Evolutionary conservation across 64 coral and sea anemone genomes (phyloP), one percentile per base, ranked within the genome.

Genomic region (Porites lutea): DNA sequence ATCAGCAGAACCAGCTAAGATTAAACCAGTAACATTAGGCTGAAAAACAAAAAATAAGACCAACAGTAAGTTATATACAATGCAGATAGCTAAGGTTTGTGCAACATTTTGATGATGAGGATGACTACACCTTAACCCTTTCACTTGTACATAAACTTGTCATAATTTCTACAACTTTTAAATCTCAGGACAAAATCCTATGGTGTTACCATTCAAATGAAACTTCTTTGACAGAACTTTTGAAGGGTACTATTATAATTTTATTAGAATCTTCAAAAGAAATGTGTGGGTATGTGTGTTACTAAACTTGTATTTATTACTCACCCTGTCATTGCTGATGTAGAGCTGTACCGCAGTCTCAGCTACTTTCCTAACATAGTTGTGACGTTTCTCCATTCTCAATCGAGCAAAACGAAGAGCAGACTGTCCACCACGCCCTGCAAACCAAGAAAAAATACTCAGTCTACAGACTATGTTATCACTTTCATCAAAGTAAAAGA

Each of bases 381-480:
- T 98, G 86, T 98, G 97, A 53, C 97, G 91, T 77, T 98, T 98
- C 46, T 98, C 97, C 97, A 98, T 96, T 83, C 97, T 74, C 52
- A 98, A 69, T 83, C 97, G 94, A 82, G 97, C 97, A 93, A 98
- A 98, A 96, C 97, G 97, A 14, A 98, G 77, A 48, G 97, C 97
- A 61, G 97, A 98, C 88, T 98, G 97, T 68, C 97, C 97, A 66
- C 97, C 97, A 93, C 97, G 97, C 10, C 97, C 96, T 98, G 6
- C 9, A 88, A 16, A 58, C 51, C 8, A 80, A 80, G 22, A 60
- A 44, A 13, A 59, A 59, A 61, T 13, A 51, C 3, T 70, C 66
- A 76, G 4, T 37, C 15, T 18, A 19, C 12, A 14, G 37, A 44
- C 10, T 13, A 8, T 74, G 71, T 13, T 66, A 37, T 37, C 27